Percentiles rank a stretch among this genome's conserved stretches.
Conservation (phyloP, 2,113 vertebrate species). For the Cricetomys ansorgei region DNA sequence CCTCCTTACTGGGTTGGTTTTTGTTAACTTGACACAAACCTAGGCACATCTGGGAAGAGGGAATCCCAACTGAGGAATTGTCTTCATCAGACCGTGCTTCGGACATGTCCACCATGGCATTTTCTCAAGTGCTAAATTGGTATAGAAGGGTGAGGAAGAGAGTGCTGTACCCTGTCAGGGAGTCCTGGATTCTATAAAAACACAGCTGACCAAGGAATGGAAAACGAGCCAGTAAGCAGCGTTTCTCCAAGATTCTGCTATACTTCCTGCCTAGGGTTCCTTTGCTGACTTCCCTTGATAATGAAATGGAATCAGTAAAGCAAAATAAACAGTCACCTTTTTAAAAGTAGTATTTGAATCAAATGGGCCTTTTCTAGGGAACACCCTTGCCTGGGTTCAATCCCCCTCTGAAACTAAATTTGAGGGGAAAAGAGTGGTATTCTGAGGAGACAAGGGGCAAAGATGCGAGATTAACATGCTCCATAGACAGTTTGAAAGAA, state of each 20-base stretch:
- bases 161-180: background rate
- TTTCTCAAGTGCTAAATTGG: background rate
- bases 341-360: background rate
- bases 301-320: background rate
- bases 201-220: background rate
- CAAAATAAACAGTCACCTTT: background rate
- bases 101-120: background rate
- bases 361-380: background rate
- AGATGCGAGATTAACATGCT: background rate
- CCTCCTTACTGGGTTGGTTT: background rate
- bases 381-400: background rate
- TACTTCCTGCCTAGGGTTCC: background rate
- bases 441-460: background rate
- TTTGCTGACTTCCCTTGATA: background rate
- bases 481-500: background rate
- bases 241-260: background rate
- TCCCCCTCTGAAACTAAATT: background rate
- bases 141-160: background rate
- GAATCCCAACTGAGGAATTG: background rate
- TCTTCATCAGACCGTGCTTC: background rate
- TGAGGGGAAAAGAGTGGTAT: background rate
- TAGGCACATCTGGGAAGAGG: background rate
- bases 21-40: background rate
- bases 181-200: background rate
- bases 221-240: background rate